A percentile compares a stretch with the other conserved stretches of the same genome.
Conservation (phyloP, 2,797 vertebrate species). For the Vireo griseus region DNA sequence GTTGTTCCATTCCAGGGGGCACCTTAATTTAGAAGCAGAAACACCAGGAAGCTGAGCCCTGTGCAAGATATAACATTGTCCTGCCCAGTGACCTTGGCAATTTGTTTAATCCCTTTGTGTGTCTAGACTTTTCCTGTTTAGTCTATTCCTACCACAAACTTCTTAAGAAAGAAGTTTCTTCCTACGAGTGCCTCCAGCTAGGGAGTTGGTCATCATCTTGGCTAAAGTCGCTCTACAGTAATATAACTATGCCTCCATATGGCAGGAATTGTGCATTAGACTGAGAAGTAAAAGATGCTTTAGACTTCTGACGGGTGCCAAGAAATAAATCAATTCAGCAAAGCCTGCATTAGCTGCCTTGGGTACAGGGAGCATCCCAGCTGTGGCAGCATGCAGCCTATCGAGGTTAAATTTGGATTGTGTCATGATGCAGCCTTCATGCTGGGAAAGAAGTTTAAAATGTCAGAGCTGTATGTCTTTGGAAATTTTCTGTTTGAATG, state of each 20-base stretch:
- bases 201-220: not conserved
- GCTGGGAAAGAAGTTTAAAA: constrained; percentile 26
- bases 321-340: constrained; percentile 46
- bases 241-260: not conserved
- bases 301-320: not conserved
- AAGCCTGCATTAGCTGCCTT: constrained; percentile 4
- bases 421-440: not conserved
- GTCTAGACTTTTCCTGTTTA: not conserved
- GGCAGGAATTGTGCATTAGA: not conserved
- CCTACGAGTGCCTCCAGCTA: not conserved
- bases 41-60: not conserved
- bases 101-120: not conserved
- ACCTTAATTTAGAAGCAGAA: not conserved
- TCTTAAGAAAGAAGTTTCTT: not conserved
- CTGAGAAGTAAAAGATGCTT: constrained; percentile 16
- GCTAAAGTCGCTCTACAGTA: not conserved
- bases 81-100: not conserved
- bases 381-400: constrained; percentile 5
- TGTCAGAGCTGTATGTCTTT: not conserved
- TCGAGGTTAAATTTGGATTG: constrained; percentile 23
- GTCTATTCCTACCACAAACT: not conserved
- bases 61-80: not conserved
- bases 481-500: not conserved
- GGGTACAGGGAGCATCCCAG: constrained; percentile 13
- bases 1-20: not conserved